Conservation (phyloP, 2,888 invertebrate genomes). For the Seira sanloemensis region DNA sequence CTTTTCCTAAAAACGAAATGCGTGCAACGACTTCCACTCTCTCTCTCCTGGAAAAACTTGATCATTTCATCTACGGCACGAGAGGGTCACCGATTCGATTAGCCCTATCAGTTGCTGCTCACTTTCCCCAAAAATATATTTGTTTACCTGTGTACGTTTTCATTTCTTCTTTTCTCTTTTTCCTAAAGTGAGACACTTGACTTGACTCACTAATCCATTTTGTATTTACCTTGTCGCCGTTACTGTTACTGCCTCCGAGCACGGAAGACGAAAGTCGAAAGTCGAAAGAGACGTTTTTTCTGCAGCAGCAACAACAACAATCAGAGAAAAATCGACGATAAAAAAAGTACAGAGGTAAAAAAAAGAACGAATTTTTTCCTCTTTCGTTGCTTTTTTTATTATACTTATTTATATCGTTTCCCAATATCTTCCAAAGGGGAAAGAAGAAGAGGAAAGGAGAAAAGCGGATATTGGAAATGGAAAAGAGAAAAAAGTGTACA, state of each 20-base stretch:
- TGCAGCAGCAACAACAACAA: background rate
- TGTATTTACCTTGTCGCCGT: constrained; percentile 64
- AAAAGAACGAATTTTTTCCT: background rate
- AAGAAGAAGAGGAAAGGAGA: too few species aligned
- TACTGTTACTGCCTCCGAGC: constrained; percentile 61
- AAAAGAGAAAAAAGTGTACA: too few species aligned
- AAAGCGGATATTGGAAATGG: background rate
- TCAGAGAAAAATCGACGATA: background rate
- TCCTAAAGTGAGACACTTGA: constrained; percentile 57
- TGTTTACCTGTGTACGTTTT: background rate
- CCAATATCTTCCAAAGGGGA: too few species aligned
- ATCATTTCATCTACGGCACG: too few species aligned
- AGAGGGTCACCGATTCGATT: background rate
- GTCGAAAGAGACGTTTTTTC: constrained; percentile 19
- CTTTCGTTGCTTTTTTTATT: background rate
- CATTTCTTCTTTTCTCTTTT: background rate
- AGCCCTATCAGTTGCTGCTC: constrained; percentile 9
- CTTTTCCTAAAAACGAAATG: too few species aligned
- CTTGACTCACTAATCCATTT: constrained; percentile 65
- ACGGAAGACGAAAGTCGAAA: too few species aligned
- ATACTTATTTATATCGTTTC: background rate
- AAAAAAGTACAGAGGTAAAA: background rate
- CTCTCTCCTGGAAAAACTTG: too few species aligned
- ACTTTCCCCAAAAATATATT: background rate
- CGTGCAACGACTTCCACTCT: too few species aligned